These are phyloP conservation scores for Cairina moschata DNA, from an alignment of 2,113 vertebrate genomes.

Conservation along the genomic window DNA sequence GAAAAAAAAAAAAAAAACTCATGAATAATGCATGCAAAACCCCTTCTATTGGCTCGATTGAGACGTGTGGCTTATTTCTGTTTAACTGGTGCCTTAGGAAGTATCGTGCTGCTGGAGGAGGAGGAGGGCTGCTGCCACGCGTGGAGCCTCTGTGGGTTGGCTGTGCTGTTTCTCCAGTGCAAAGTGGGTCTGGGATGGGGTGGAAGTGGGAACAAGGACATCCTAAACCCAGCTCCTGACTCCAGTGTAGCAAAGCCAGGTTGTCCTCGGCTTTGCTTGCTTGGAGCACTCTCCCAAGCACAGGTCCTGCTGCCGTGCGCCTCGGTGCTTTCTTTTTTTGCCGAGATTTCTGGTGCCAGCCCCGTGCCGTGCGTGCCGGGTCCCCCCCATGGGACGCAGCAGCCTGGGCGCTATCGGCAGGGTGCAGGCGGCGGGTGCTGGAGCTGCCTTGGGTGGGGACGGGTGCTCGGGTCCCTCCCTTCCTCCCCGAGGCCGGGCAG, in stretches of 20 bases:
- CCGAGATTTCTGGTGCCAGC: neutral
- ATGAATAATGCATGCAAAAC: constrained; percentile 41
- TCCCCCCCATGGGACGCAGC: neutral
- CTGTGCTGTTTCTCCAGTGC: accelerated
- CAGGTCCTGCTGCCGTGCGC: no score
- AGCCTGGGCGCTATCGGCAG: neutral
- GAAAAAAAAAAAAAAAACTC: neutral
- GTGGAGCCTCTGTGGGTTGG: accelerated
- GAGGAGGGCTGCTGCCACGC: neutral
- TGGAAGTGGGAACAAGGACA: neutral
- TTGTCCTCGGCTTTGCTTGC: no score
- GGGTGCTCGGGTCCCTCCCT: neutral
- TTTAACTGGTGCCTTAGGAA: neutral
- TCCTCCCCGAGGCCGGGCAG: accelerated
- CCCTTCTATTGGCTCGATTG: neutral
- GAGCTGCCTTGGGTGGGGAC: neutral
- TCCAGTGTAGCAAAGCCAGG: no score
- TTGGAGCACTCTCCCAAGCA: no score
- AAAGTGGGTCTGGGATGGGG: neutral
- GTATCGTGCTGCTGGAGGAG: neutral
- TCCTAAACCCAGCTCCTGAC: neutral
- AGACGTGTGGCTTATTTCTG: constrained; percentile 1
- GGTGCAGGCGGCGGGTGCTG: neutral
- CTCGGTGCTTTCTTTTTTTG: neutral
- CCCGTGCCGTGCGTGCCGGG: accelerated